Base-by-base conservation (phyloP, 2,113 vertebrate genomes). In the Scartelaos histophorus region DNA sequence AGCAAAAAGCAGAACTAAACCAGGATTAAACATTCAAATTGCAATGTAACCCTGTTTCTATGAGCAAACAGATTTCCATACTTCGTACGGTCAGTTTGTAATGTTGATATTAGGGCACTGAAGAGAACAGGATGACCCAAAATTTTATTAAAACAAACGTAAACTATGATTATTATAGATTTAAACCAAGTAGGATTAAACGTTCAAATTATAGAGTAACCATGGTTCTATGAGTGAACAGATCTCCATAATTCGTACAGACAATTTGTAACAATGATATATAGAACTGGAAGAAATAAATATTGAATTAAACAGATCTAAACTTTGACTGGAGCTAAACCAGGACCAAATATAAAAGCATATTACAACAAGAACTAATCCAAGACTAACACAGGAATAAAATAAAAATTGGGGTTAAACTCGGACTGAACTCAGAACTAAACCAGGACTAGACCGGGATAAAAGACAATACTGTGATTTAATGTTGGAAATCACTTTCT, bases 351-450 rank as follows among this genome's bases (percentile, higher is more conserved):
- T 9, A 19, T n/a, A 6, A 54, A 65, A n/a, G 2, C 35, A 65
- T 2, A 3, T 21, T 17, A 5, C 75, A 54, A 54, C 53, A 70
- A 72, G 43, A 75, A 72, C 66, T 66, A 73, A 80, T 70, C 34
- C 46, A 45, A 73, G 62, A 34, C n/a, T 35, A 62, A 29, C 5
- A n/a, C 56, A 64, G 65, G 45, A 66, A 57, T 17, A 46, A 54
- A 25, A 12, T 7, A 24, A 21, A 76, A 25, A 78, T 57, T 71
- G 77, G 46, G 2, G 16, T 6, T 51, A 19, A 51, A 51, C 49
- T 17, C 13, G 5, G 47, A 49, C 47, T 49, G 16, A 49, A 49
- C 47, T n/a, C 47, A 16, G 38, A 9, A 43, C 9, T 43, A 43
- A 9, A 43, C 38, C 38, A 43, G 10, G 38, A 10, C 10, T 43